Percentiles rank a stretch among this genome's conserved stretches.
These are phyloP conservation scores for Brachionus asplanchnoidis DNA, from an alignment of 1,140 invertebrate genomes.

Conservation along the genomic window DNA sequence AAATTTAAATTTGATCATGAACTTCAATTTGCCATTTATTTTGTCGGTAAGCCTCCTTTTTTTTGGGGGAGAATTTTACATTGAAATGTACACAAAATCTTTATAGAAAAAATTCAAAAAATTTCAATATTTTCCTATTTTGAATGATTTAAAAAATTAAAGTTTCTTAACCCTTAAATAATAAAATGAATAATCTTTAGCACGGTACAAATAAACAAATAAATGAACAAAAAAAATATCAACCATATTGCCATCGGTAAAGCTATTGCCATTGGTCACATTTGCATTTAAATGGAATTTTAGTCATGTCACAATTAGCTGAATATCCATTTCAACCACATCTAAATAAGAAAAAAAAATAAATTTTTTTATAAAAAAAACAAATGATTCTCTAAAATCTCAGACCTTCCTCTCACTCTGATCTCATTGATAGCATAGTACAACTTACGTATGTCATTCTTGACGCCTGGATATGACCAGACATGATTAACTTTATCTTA, in stretches of 20 bases:
- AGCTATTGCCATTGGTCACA: constrained; percentile 48
- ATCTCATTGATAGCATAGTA: constrained; percentile 99
- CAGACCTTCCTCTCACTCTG: constrained; percentile 83
- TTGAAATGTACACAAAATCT: no score
- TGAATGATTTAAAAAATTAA: no score
- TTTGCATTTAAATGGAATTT: constrained; percentile 50
- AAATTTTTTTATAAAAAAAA: not conserved
- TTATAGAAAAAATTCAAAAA: no score
- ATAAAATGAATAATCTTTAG: no score
- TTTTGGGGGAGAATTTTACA: no score
- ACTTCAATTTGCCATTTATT: no score
- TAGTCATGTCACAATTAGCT: constrained; percentile 47
- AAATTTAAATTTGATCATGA: no score
- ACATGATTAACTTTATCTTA: not conserved
- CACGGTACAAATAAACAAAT: no score
- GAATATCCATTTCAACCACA: constrained; percentile 56
- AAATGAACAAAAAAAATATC: not conserved
- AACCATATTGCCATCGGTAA: constrained; percentile 53
- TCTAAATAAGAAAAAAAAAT: constrained; percentile 44
- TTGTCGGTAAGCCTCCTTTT: no score
- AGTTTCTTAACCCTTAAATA: no score
- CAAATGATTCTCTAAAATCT: not conserved
- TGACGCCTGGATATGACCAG: constrained; percentile 5
- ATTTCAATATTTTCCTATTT: no score
- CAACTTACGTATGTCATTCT: constrained; percentile 23